These are phyloP conservation scores for Oxyruncus cristatus DNA, from an alignment of 2,113 vertebrate genomes.

Conservation along the genomic window DNA sequence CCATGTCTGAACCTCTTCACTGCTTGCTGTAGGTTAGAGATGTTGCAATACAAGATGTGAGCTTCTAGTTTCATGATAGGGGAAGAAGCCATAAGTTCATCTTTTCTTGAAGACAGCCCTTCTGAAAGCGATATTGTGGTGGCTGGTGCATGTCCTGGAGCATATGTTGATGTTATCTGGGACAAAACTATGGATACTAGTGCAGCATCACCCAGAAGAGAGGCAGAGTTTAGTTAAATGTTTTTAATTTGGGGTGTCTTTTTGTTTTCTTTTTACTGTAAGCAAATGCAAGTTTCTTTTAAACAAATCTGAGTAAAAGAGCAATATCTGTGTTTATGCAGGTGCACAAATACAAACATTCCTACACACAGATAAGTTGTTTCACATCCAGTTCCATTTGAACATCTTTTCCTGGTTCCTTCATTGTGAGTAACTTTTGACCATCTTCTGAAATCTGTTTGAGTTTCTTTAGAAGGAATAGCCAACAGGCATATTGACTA, in stretches of 20 bases:
- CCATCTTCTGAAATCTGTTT: background rate
- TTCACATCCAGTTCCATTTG: background rate
- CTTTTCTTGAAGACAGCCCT: background rate
- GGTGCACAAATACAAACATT: background rate
- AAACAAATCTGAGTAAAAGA: background rate
- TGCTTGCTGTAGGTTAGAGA: background rate
- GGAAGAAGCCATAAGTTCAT: background rate
- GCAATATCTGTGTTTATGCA: background rate
- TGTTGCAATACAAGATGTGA: background rate
- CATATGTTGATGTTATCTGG: background rate
- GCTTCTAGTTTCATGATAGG: background rate
- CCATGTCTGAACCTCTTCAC: slow-evolving; percentile 8
- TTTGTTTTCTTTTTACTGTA: background rate
- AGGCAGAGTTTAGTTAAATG: background rate
- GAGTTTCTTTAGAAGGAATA: background rate
- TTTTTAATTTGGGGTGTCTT: background rate
- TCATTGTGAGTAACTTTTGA: background rate
- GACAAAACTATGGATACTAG: background rate
- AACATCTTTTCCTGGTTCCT: background rate
- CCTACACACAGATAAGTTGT: background rate
- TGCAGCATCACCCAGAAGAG: background rate
- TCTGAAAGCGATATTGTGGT: background rate
- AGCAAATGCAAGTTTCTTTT: background rate
- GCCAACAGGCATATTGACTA: background rate
- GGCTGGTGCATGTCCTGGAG: background rate